A percentile compares a stretch with the other conserved stretches of the same genome.
phyloP scores from a whole-genome alignment of 2,888 invertebrate genomes.

The Drosophila quasianomalipes region DNA sequence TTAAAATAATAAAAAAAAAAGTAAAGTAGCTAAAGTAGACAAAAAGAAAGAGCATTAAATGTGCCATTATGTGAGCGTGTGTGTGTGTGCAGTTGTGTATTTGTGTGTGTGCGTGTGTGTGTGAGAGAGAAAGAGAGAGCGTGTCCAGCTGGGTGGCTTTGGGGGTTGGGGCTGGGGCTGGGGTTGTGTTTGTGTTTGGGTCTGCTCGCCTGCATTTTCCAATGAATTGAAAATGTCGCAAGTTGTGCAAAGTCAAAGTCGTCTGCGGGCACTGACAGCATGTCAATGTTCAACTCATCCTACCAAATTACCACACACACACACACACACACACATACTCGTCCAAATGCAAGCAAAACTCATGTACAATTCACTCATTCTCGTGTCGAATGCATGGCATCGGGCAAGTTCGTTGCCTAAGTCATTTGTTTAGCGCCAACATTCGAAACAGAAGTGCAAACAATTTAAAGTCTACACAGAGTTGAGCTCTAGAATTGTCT shows the following conservation, averaged over 20 bases:
- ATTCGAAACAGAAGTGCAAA: constrained; percentile 29
- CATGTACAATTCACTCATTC: constrained; percentile 26
- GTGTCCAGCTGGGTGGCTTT: constrained; percentile 20
- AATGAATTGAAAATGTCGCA: constrained; percentile 58
- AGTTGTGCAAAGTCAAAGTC: constrained; percentile 42
- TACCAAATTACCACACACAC: constrained; percentile 11
- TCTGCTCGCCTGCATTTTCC: constrained; percentile 42
- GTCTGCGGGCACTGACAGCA: constrained; percentile 12
- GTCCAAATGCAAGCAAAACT: too few relatives aligned
- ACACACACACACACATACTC: neutral
- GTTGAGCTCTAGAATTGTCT: neutral
- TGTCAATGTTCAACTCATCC: constrained; percentile 12
- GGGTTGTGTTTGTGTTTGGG: neutral
- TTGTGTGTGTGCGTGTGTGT: constrained; percentile 1
- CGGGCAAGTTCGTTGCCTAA: constrained; percentile 66
- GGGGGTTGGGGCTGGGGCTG: neutral
- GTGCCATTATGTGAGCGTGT: constrained; percentile 28
- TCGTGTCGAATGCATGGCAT: constrained; percentile 11
- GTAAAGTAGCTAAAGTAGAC: constrained; percentile 27
- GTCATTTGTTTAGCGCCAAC: constrained; percentile 59
- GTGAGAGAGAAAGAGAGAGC: constrained; percentile 13
- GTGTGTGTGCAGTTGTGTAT: constrained; percentile 1
- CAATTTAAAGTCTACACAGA: neutral
- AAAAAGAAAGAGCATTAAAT: constrained; percentile 53
- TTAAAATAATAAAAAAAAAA: constrained; percentile 54